phyloP scores from a whole-genome alignment of 2,888 invertebrate genomes.

The Chrysodeixis includens region DNA sequence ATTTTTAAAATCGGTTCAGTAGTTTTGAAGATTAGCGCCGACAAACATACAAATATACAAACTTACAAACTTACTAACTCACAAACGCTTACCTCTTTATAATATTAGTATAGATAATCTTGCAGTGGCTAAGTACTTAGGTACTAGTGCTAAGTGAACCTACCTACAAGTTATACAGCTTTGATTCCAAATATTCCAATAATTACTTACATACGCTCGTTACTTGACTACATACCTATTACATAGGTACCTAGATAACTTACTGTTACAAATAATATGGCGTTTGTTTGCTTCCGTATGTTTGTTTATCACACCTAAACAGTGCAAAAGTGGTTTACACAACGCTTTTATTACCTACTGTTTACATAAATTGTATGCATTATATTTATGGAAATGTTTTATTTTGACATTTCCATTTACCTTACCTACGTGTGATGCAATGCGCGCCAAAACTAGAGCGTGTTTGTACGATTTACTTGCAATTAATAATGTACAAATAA shows the following conservation, averaged over 20 bases:
- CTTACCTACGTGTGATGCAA: constrained; percentile 31
- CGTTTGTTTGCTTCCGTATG: not conserved
- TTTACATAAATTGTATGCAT: not conserved
- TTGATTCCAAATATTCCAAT: no score
- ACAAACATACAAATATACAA: no score
- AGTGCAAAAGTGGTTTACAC: not conserved
- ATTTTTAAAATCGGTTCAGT: no score
- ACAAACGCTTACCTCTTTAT: no score
- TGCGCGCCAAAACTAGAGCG: constrained; percentile 32
- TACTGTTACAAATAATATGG: not conserved
- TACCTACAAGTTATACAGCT: no score
- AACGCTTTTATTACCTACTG: not conserved
- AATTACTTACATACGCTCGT: no score
- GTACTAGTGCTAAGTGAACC: no score
- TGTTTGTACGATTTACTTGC: constrained; percentile 18
- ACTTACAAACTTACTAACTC: no score
- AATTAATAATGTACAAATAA: constrained; percentile 41
- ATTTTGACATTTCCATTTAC: constrained; percentile 2
- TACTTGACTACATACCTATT: no score
- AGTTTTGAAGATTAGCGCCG: no score
- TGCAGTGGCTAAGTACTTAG: no score
- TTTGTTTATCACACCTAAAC: not conserved
- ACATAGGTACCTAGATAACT: not conserved
- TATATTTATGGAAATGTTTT: constrained; percentile 2
- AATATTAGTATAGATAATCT: no score